Base-by-base conservation (phyloP, 2,113 vertebrate species). In the Leptosomus discolor region DNA sequence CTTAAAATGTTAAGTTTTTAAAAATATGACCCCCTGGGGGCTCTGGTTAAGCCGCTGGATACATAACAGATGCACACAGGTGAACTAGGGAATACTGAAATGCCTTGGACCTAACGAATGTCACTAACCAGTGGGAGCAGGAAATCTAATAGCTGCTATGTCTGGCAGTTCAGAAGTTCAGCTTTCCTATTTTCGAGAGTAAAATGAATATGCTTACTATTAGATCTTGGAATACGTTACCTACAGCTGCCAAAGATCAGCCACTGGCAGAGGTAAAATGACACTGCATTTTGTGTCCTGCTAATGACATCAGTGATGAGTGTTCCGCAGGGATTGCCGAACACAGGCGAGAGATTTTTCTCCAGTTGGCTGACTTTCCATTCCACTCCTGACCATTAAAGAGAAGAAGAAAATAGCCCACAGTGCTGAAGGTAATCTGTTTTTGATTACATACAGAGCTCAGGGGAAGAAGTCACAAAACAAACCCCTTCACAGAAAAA, bases 11-110 rank as follows among this genome's bases (percentile, higher is more conserved):
- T 20, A 27, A 17, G 7, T 39, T 85, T 85, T 68, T 65, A 56
- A 84, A 56, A 50, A 18, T 6, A 67, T n/a, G n/a, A n/a, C n/a
- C 6, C 24, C 29, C 17, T 5, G 23, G 15, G 56, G 27, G 18
- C 45, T 88, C 34, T 60, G 8, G 20, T 60, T 67, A 51, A 51
- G 48, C 9, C 6, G 8, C 12, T 81, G 43, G n/a, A 24, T 53
- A 20, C 1, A 2, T 48, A 48, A 63, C 0, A 11, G 23, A 58
- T 51, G 34, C 9, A 21, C 4, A 3, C 15, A 67, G 54, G 9
- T 51, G 8, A 65, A 37, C 17, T 45, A 41, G 58, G 32, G 21
- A 41, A 46, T 78, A 13, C 11, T 56, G 69, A 58, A 60, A 70
- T 65, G 15, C 6, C 12, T 80, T n/a, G 5, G 8, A 77, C 17